Conservation (phyloP, 23 tunicate species). For the Ciona savignyi region DNA sequence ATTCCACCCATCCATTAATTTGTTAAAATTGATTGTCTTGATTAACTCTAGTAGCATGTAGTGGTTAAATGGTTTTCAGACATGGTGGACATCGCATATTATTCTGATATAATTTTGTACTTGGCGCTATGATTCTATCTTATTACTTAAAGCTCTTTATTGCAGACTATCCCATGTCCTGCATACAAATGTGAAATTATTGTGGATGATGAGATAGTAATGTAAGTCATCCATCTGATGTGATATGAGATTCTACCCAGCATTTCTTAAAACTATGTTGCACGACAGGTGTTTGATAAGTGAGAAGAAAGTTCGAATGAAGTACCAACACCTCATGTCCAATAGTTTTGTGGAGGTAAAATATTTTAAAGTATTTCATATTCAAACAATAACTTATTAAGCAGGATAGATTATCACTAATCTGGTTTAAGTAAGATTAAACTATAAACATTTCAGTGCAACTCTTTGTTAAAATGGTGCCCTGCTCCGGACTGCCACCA, state of each 20-base stretch:
- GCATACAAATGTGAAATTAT: constrained; percentile 72
- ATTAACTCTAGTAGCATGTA: no score
- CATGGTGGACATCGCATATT: no score
- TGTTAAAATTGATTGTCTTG: background rate
- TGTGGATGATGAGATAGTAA: constrained; percentile 72
- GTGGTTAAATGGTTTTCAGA: no score
- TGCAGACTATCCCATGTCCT: constrained; percentile 66
- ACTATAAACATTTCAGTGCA: constrained; percentile 29
- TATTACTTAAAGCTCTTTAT: background rate
- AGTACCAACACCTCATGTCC: constrained; percentile 78
- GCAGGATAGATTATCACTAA: background rate
- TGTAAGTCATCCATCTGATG: no score
- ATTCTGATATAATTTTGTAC: no score
- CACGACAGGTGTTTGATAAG: constrained; percentile 29
- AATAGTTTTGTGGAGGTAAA: constrained; percentile 73
- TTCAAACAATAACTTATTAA: background rate
- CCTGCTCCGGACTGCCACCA: constrained; percentile 89
- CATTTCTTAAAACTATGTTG: background rate
- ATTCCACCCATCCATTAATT: background rate
- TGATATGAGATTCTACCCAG: no score
- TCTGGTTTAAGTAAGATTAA: background rate
- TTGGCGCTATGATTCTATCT: no score
- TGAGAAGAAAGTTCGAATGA: constrained; percentile 38
- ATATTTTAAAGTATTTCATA: background rate
- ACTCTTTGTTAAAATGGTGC: constrained; percentile 79